phyloP scores from a whole-genome alignment of 2,113 vertebrate genomes.

The Choloepus hoffmanni region DNA sequence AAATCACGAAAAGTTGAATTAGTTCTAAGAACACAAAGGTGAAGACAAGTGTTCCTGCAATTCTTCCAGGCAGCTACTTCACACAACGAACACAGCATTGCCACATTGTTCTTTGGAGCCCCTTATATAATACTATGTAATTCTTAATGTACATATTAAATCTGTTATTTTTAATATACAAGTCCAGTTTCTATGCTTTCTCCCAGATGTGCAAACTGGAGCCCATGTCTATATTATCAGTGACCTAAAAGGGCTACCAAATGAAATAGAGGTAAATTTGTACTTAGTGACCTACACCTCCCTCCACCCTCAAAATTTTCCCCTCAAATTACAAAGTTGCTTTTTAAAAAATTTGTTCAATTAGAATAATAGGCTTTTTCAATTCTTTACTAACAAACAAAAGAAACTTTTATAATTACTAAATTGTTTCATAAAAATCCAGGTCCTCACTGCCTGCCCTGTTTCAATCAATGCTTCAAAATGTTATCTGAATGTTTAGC shows the following conservation, averaged over 20 bases:
- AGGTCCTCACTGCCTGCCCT: constrained; percentile 66
- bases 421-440: constrained; percentile 78
- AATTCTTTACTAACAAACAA: constrained; percentile 77
- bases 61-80: constrained; percentile 47
- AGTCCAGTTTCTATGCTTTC: constrained; percentile 69
- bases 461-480: constrained; percentile 65
- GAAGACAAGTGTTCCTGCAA: constrained; percentile 60
- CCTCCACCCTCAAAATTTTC: constrained; percentile 16
- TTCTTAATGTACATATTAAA: constrained; percentile 67
- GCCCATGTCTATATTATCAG: constrained; percentile 52
- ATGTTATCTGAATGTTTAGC: constrained; percentile 51
- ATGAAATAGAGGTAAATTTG: constrained; percentile 74
- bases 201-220: constrained; percentile 77
- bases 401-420: constrained; percentile 79
- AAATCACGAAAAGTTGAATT: constrained; percentile 56
- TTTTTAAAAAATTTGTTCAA: constrained; percentile 72
- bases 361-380: constrained; percentile 69
- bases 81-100: constrained; percentile 17
- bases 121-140: constrained; percentile 52
- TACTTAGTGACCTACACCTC: constrained; percentile 67
- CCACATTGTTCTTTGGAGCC: constrained; percentile 56
- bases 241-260: constrained; percentile 64
- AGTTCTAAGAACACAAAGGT: constrained; percentile 71
- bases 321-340: constrained; percentile 76
- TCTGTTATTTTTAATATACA: constrained; percentile 71